Percentiles rank a stretch among this genome's conserved stretches.
Conservation (phyloP, 2,888 invertebrate genomes). For the Caenorhabditis sinica region DNA sequence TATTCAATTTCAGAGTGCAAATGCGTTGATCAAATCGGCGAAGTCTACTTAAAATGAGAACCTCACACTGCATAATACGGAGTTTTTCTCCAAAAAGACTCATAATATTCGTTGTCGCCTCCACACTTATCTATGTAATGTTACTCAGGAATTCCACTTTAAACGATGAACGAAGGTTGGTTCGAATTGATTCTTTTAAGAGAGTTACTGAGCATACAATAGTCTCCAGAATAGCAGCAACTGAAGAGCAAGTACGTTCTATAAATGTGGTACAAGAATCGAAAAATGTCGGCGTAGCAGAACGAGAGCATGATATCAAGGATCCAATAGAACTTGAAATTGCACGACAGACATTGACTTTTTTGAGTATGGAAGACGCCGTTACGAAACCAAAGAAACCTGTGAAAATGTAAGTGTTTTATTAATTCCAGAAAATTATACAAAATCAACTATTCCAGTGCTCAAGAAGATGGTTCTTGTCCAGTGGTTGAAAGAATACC, state of each 20-base stretch:
- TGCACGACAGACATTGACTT: constrained; percentile 64
- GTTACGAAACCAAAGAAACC: constrained; percentile 44
- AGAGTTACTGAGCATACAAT: constrained; percentile 13
- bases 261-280: constrained; percentile 33
- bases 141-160: constrained; percentile 52
- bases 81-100: constrained; percentile 64
- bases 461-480: constrained; percentile 66
- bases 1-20: constrained; percentile 24
- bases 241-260: constrained; percentile 50
- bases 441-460: constrained; percentile 3
- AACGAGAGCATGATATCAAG: constrained; percentile 44
- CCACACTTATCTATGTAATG: constrained; percentile 59
- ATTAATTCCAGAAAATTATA: background rate
- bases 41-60: constrained; percentile 49
- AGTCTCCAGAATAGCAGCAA: constrained; percentile 58
- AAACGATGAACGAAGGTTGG: constrained; percentile 62
- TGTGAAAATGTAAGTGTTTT: constrained; percentile 45
- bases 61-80: constrained; percentile 58
- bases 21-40: constrained; percentile 28
- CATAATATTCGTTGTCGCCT: constrained; percentile 57
- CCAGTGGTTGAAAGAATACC: constrained; percentile 70
- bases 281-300: constrained; percentile 36
- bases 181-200: background rate
- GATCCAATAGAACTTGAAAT: constrained; percentile 64
- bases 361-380: constrained; percentile 65